Base-by-base conservation (phyloP, 1,140 invertebrate species). In the Agraylea sexmaculata region DNA sequence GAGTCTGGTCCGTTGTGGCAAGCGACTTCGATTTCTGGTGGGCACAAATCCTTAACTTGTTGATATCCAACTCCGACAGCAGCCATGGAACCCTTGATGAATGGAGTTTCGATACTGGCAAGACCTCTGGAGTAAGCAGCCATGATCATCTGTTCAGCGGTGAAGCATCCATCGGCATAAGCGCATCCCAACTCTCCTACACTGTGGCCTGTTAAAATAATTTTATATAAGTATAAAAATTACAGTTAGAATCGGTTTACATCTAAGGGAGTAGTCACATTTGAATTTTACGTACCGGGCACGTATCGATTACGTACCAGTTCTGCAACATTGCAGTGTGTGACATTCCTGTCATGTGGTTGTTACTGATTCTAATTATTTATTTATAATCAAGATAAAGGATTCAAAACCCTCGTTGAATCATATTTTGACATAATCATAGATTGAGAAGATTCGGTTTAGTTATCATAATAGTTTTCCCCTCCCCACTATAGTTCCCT, bases 161-260 rank as follows among this genome's bases (percentile, higher is more conserved):
- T 87, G 40, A 91, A 69, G 40, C 79, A 81, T 2, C 83, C 85
- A 62, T 92, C 88, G 25, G 84, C 85, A 67, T 93, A 93, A 12
- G 79, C 83, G 62, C 87, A 92, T 2, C 83, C 87, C n/a, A 88
- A 56, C 62, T 88, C 84, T 16, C 85, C 85, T 1, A 85, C 83
- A n/a, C 87, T 90, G 57, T 92, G 87, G 3, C 60, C 61, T 65
- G 31, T 16, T 16, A 6, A 22, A 15, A 42, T 20, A 37, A 35
- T 19, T 35, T 18, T 7, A 3, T n/a, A 16, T 35, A 35, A 3
- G 22, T 35, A 35, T n/a, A 35, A 20, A 35, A 32, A 32, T 6
- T n/a, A 32, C 10, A 32, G 30, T n/a, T 8, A n/a, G 13, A 8
- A 13, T n/a, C 10, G 6, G 16, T 13, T 6, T 8, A 13, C 16